Conservation (phyloP, 2,888 invertebrate species). For the Ligdia adustata region DNA sequence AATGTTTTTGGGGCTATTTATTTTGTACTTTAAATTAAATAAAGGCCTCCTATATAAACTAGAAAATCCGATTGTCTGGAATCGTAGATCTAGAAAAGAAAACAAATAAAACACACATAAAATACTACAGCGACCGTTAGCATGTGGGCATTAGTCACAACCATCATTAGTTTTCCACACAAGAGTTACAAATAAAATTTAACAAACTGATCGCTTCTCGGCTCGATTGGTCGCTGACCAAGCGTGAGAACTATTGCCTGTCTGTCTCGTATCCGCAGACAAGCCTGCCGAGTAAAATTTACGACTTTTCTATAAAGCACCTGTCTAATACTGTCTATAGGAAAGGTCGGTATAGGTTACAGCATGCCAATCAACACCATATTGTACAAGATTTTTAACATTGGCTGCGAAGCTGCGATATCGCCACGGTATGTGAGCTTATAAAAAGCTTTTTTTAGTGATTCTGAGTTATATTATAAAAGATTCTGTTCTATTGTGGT, state of each 20-base stretch:
- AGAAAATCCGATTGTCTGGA: slow-evolving; percentile 15
- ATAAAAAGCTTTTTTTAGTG: slow-evolving; percentile 16
- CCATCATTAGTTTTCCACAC: slow-evolving; percentile 39
- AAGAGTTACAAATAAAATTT: slow-evolving; percentile 45
- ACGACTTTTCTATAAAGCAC: slow-evolving; percentile 54
- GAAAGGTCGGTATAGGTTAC: slow-evolving; percentile 50
- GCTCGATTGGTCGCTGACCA: slow-evolving; percentile 31
- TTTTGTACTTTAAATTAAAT: too few relatives aligned
- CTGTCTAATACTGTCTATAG: slow-evolving; percentile 32
- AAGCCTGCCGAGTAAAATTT: slow-evolving; percentile 42
- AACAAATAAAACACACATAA: slow-evolving; percentile 31
- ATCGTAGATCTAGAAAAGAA: slow-evolving; percentile 27
- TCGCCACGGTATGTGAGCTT: slow-evolving; percentile 15
- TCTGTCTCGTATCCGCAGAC: slow-evolving; percentile 29
- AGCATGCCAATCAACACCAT: slow-evolving; percentile 49
- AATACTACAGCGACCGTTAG: slow-evolving; percentile 24
- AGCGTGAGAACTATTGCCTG: slow-evolving; percentile 44
- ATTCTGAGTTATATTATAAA: slow-evolving; percentile 11
- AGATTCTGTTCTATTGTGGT: slow-evolving; percentile 8
- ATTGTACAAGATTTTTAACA: slow-evolving; percentile 36
- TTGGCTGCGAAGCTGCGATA: slow-evolving; percentile 9
- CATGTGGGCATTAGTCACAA: slow-evolving; percentile 43
- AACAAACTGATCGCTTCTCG: slow-evolving; percentile 32
- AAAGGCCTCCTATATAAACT: too few relatives aligned
- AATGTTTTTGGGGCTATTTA: too few relatives aligned